phyloP scores from a whole-genome alignment of 1,140 invertebrate genomes.

The Phymastichus coffea region DNA sequence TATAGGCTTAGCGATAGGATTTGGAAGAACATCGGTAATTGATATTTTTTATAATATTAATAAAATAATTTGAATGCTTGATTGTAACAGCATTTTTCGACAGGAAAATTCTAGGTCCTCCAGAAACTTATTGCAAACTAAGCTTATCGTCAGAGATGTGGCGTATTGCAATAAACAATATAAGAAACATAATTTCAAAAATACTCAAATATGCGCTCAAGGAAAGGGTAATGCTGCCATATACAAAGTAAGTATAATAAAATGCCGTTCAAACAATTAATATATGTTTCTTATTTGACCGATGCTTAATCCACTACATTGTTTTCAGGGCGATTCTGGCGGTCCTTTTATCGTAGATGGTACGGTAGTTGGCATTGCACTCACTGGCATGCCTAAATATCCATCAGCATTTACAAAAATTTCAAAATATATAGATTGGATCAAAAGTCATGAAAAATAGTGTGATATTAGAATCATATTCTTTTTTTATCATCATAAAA shows the following conservation, averaged over 20 bases:
- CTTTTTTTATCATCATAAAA: no score
- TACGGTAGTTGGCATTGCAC: constrained; percentile 47
- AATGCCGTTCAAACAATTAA: neutral
- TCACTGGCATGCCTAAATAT: no score
- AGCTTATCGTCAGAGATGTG: neutral
- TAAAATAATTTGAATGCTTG: neutral
- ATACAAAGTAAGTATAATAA: constrained; percentile 9
- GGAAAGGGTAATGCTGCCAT: neutral
- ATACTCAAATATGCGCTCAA: constrained; percentile 16
- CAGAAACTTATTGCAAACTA: constrained; percentile 7
- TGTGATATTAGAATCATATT: no score
- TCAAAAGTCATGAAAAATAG: constrained; percentile 10
- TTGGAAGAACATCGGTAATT: constrained; percentile 8
- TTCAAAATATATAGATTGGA: constrained; percentile 30
- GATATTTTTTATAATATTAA: neutral
- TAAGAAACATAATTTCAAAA: neutral
- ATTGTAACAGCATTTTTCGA: neutral
- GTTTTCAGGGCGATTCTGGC: constrained; percentile 55
- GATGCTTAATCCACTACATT: neutral
- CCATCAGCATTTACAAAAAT: constrained; percentile 48
- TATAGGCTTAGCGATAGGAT: neutral
- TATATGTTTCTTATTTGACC: no score
- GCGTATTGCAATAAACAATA: constrained; percentile 4
- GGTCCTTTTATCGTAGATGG: constrained; percentile 53
- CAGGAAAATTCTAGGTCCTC: neutral